These are phyloP conservation scores for Amniataba percoides DNA, from an alignment of 2,797 vertebrate genomes.

Conservation along the genomic window DNA sequence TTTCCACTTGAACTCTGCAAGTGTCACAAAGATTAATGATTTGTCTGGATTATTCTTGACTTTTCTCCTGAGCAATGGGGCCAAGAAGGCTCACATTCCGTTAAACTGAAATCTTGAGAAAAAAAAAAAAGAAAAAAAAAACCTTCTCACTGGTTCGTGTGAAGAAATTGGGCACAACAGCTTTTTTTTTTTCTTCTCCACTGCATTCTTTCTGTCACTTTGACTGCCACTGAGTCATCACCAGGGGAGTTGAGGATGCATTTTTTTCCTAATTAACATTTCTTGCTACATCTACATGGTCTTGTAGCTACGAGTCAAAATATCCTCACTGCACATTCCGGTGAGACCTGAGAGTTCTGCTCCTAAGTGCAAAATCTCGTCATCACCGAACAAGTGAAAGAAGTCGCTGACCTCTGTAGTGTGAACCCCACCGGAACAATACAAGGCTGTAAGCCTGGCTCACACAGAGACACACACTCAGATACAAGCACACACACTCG, in stretches of 20 bases:
- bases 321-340: constrained; percentile 36
- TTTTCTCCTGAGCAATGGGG: constrained; percentile 19
- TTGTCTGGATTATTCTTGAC: constrained; percentile 29
- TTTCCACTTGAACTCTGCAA: constrained; percentile 48
- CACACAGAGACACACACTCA: constrained; percentile 22
- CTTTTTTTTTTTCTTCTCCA: not conserved
- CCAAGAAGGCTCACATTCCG: constrained; percentile 5
- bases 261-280: constrained; percentile 62
- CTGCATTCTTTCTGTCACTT: constrained; percentile 12
- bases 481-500: constrained; percentile 10
- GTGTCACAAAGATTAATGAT: constrained; percentile 33
- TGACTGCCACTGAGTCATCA: constrained; percentile 52
- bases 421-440: constrained; percentile 50
- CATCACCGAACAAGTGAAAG: constrained; percentile 56
- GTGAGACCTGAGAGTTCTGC: constrained; percentile 51
- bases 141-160: not conserved
- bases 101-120: constrained; percentile 28
- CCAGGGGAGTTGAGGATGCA: constrained; percentile 29
- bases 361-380: constrained; percentile 73
- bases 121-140: not conserved
- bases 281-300: constrained; percentile 49
- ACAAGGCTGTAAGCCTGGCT: constrained; percentile 49
- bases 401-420: constrained; percentile 59
- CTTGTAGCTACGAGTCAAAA: constrained; percentile 58
- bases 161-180: not conserved